Base-by-base conservation (phyloP, 2,888 invertebrate species). In the Serripes groenlandicus region DNA sequence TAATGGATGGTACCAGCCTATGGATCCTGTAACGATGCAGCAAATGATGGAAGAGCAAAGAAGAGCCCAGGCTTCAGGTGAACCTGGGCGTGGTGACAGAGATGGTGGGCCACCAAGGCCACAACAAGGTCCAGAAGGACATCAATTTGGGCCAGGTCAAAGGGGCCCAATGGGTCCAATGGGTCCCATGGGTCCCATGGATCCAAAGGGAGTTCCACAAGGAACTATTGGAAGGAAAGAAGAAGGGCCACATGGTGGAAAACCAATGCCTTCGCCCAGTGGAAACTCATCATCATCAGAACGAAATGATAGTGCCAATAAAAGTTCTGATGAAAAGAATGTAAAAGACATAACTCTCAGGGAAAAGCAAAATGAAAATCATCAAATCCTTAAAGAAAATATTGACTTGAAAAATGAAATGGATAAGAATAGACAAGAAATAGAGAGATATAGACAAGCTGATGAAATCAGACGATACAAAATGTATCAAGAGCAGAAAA, bases 401-500 rank as follows among this genome's bases (percentile, higher is more conserved):
- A 93, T 94, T 73, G 94, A 94, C 79, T 85, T 94, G 54, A 95
- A 95, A 87, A 88, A 92, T 71, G 94, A 94, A 87, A 94, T 94
- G 94, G 94, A 93, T 66, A 87, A 88, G 34, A 85, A 80, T 71
- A 87, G 89, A 30, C 86, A 82, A 34, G 84, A 88, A 52, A 42
- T 58, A 83, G 87, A 84, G 75, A 64, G 85, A 83, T 83, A 89
- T 72, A 88, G 89, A 30, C 91, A 91, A 23, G 89, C 90, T 26
- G 94, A 94, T 66, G 94, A 94, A 15, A 85, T 93, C 37, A 85
- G 92, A 26, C 86, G 93, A 18, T 92, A 91, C 71, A 92, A 93
- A 71, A 92, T 93, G 90, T 92, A 97, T 89, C 96, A 97, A 68
- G 97, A 97, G 93, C 96, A 96, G 80, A 94, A 95, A 49, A 79